A percentile compares a stretch with the other conserved stretches of the same genome.
phyloP scores from a whole-genome alignment of 2,113 vertebrate genomes.

The Neolamprologus longior region DNA sequence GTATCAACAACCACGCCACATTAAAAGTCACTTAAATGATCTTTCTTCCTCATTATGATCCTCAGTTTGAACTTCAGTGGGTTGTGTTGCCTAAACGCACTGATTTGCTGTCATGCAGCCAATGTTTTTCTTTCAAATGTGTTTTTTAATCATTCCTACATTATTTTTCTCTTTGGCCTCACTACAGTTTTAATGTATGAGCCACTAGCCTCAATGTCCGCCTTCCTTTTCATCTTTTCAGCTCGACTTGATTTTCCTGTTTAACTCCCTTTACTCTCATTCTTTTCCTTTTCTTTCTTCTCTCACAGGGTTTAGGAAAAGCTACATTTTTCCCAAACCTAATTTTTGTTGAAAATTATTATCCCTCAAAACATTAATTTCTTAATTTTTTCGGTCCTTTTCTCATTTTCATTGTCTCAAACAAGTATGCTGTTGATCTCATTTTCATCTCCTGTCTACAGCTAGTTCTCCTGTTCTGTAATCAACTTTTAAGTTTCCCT shows the following conservation, averaged over 20 bases:
- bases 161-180: background rate
- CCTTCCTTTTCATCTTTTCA: background rate
- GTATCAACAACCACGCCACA: background rate
- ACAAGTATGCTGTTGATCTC: background rate
- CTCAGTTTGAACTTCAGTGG: background rate
- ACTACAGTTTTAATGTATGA: background rate
- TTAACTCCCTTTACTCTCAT: background rate
- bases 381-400: background rate
- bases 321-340: background rate
- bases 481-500: background rate
- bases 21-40: background rate
- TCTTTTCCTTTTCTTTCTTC: background rate
- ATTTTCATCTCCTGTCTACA: background rate
- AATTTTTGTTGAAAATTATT: background rate
- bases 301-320: background rate
- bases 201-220: background rate
- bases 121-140: background rate
- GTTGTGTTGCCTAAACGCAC: background rate
- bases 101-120: background rate
- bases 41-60: background rate
- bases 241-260: background rate
- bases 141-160: background rate
- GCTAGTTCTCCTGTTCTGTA: background rate
- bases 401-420: background rate
- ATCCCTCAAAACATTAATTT: background rate